A percentile compares a stretch with the other conserved stretches of the same genome.
These are phyloP conservation scores for Leptobrachium ailaonicum DNA, from an alignment of 2,113 vertebrate genomes.

Conservation along the genomic window DNA sequence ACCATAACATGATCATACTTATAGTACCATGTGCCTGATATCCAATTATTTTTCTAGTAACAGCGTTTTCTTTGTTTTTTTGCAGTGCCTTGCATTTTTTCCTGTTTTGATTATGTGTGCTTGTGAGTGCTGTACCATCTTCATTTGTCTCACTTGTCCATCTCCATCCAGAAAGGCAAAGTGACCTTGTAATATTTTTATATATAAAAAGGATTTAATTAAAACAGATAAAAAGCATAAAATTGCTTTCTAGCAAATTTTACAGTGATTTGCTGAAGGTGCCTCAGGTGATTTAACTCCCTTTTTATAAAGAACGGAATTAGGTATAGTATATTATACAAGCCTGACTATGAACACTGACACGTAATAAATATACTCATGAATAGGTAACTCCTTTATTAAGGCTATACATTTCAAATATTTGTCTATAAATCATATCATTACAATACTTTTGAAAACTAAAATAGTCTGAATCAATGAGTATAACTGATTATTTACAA, in stretches of 20 bases:
- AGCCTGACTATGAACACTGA: background rate
- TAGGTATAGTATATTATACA: background rate
- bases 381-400: background rate
- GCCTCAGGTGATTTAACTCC: slow-evolving; percentile 9
- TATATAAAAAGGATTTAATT: background rate
- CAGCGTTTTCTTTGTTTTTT: background rate
- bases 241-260: slow-evolving; percentile 19
- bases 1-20: background rate
- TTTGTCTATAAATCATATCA: background rate
- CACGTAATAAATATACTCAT: background rate
- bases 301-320: background rate
- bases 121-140: background rate
- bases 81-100: background rate
- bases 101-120: background rate
- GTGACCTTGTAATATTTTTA: slow-evolving; percentile 11
- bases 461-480: no score
- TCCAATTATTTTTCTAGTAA: background rate
- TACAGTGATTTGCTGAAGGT: slow-evolving; percentile 8
- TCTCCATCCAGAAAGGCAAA: background rate
- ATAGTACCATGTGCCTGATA: background rate
- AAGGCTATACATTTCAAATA: background rate
- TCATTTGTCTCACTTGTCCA: slow-evolving; percentile 6
- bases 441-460: background rate
- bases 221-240: slow-evolving; percentile 14
- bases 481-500: no score